Evolutionary conservation across 1,140 invertebrate genomes (phyloP), one percentile per base, ranked within the genome.

Genomic region (Leptoteleia sp.): DNA sequence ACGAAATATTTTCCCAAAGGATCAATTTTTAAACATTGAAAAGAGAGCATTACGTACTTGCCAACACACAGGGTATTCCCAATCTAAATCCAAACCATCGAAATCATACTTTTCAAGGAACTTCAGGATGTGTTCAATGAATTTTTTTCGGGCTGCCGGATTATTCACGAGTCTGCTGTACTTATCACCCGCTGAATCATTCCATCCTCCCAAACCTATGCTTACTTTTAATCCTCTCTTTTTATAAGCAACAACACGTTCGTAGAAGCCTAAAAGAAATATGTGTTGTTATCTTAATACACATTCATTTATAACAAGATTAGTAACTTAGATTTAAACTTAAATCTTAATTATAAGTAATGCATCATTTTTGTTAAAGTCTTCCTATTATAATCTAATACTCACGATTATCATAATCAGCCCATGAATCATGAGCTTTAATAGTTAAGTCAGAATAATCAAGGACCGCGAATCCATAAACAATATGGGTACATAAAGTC

Each of bases 381-480:
- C 5, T 17, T 40, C 9, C 6, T 17, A 4, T 19, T 43, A 43
- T 25, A 5, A 37, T 37, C 13, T 5, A 33, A 42, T 52, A 90
- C 91, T 91, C 90, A 94, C 93, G 92, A 84, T 97, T 96, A 81
- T 96, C 95, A 83, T 93, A 93, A 83, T 97, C 96, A 0, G 95
- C 95, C 95, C 96, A 97, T 1, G 95, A 93, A 87, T 97, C 96
- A 81, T 96, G 95, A 0, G 95, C 93, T 78, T 93, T 95, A 25
- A 97, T 93, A 0, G 93, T 92, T 0, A 97, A 87, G 7, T 94
- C 92, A 0, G 95, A 93, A 48, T 92, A 92, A 76, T 96, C 94
- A 13, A 97, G 85, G 1, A 96, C 95, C 1, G 96, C 96, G 83
- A 98, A 98, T 15, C 96, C 96, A 82, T 98, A 98, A 0, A 98